Evolutionary conservation across 1,140 invertebrate genomes (phyloP), one percentile per base, ranked within the genome.

Genomic region (Druon quercuslanigerum): DNA sequence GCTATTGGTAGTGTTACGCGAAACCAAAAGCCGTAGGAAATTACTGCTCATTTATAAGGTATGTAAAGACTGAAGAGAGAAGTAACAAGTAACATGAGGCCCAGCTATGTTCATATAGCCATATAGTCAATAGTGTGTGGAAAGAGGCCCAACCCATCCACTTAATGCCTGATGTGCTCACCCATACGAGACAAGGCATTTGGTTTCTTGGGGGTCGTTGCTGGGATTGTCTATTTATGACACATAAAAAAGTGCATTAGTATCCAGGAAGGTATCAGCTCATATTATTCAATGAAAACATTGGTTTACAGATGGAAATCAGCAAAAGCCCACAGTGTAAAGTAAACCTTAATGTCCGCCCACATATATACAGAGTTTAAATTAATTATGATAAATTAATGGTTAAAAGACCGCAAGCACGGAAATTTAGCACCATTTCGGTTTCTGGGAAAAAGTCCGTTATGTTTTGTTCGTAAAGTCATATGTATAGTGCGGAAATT

Each of bases 131-230:
- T 25, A 33, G 46, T 14, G 57, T 66, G 56, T 51, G 51, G 8
- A 71, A 51, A 60, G 70, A 70, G 71, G 75, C 75, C 75, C 71
- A 72, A 60, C 75, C 75, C 75, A 77, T 51, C 52, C 75, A 72
- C 70, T 77, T 72, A 76, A 77, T 71, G 51, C 51, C 71, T 54
- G 46, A 72, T 72, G 75, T 77, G 75, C 25, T 72, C 75, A 77
- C 12, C 75, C 50, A 77, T 52, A 71, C 75, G 75, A 71, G 75
- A 72, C 75, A 71, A 72, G 25, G 60, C 51, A 56, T 52, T 46
- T 51, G 57, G 20, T 51, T 72, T 72, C 75, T 60, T 77, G 20
- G 71, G 70, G 71, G 71, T 40, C 71, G 50, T 7, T 66, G 33
- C 33, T 66, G 60, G 60, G 25, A 66, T 66, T 40, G 60, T 66